Percentiles rank a stretch among this genome's conserved stretches.
Conservation (phyloP, 1,140 invertebrate genomes). For the Eumeta japonica region DNA sequence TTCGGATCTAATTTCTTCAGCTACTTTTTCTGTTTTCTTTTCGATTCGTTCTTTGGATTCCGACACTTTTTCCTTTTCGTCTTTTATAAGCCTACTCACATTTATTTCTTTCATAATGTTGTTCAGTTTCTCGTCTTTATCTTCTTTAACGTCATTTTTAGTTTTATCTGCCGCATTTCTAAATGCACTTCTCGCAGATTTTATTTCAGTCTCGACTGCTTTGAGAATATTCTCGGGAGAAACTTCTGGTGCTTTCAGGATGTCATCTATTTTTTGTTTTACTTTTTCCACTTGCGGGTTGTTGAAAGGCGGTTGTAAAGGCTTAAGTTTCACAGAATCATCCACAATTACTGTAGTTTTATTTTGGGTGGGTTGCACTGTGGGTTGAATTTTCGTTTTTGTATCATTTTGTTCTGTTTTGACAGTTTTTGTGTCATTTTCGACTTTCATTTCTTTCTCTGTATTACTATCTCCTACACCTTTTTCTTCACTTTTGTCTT, state of each 20-base stretch:
- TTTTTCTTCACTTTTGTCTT: constrained; percentile 9
- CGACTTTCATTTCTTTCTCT: constrained; percentile 8
- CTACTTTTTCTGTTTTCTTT: constrained; percentile 31
- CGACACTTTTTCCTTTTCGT: constrained; percentile 18
- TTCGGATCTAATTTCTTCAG: constrained; percentile 34
- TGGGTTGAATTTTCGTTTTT: too few species aligned
- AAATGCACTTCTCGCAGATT: constrained; percentile 27
- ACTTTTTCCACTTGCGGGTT: constrained; percentile 52
- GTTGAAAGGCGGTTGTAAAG: constrained; percentile 41
- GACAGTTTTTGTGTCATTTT: constrained; percentile 9
- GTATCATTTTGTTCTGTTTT: constrained; percentile 14
- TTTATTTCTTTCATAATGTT: constrained; percentile 3
- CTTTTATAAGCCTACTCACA: background rate
- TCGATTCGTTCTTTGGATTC: constrained; percentile 32
- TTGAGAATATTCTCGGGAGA: constrained; percentile 43
- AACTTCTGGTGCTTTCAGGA: constrained; percentile 47
- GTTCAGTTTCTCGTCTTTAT: constrained; percentile 21
- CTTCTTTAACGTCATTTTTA: constrained; percentile 27
- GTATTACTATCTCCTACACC: constrained; percentile 10
- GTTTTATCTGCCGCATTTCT: constrained; percentile 33
- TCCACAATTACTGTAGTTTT: constrained; percentile 22
- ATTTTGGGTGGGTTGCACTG: constrained; percentile 5
- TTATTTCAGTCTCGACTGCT: constrained; percentile 22
- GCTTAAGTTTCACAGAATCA: constrained; percentile 44
- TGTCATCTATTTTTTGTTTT: constrained; percentile 52